These are phyloP conservation scores for Aphodius granarius DNA, from an alignment of 2,888 invertebrate species.

Conservation along the genomic window DNA sequence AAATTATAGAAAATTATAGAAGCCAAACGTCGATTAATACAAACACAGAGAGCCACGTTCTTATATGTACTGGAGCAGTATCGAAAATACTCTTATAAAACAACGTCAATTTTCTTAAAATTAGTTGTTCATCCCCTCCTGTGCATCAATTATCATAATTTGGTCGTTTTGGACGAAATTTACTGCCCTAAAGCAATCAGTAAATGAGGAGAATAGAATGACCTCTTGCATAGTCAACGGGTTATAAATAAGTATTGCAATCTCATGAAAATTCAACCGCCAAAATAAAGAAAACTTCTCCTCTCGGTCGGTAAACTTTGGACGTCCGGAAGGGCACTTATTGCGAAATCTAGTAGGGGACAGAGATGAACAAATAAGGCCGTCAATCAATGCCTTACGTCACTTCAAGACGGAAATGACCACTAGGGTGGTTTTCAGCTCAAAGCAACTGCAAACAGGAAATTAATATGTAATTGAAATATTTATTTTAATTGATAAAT, in stretches of 20 bases:
- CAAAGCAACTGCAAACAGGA: background rate
- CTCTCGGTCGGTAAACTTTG: background rate
- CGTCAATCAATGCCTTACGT: conserved; percentile 9
- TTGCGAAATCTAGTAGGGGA: conserved; percentile 1
- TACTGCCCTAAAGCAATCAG: background rate
- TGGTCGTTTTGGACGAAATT: background rate
- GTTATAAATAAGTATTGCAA: background rate
- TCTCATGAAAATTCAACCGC: conserved; percentile 17
- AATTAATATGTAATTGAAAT: background rate
- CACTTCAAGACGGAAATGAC: conserved; percentile 12
- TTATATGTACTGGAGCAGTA: background rate
- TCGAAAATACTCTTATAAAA: background rate
- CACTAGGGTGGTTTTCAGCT: background rate
- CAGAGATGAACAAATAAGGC: conserved; percentile 3
- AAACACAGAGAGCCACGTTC: background rate
- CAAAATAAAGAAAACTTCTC: background rate
- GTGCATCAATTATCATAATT: background rate
- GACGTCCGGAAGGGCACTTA: background rate
- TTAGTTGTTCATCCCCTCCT: background rate
- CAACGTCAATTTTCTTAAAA: background rate
- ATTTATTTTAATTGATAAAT: too few species aligned
- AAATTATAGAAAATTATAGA: background rate
- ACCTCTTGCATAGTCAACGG: conserved; percentile 4
- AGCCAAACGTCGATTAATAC: background rate
- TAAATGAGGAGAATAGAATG: conserved; percentile 2